These are phyloP conservation scores for Zaprionus bogoriensis DNA, from an alignment of 2,888 invertebrate genomes.

Conservation along the genomic window DNA sequence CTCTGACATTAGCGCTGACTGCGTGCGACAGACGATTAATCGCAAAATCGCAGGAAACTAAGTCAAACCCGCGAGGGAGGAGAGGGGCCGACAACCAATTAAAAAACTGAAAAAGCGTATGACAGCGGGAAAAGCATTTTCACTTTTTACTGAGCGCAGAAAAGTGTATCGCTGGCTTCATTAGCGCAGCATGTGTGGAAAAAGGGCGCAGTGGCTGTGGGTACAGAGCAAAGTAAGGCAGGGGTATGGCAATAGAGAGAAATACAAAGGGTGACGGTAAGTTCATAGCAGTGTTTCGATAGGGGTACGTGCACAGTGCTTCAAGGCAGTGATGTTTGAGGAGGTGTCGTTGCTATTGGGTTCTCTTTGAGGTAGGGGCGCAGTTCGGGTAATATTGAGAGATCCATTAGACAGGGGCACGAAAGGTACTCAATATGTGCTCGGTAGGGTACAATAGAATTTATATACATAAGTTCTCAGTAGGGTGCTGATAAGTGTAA, in stretches of 20 bases:
- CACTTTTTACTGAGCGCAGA: neutral
- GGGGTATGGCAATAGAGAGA: neutral
- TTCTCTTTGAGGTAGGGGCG: too few relatives aligned
- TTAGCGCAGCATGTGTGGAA: constrained; percentile 16
- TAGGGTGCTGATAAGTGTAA: neutral
- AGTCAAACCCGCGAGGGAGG: neutral
- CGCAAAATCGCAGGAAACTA: constrained; percentile 6
- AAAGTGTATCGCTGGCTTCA: neutral
- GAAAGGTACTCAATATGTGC: neutral
- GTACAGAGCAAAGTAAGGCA: neutral
- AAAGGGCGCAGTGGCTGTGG: neutral
- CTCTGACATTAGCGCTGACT: constrained; percentile 59
- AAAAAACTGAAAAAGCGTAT: constrained; percentile 36
- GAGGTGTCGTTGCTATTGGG: too few relatives aligned
- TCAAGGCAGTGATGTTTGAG: too few relatives aligned
- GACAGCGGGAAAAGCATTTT: constrained; percentile 51
- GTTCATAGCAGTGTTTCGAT: too few relatives aligned
- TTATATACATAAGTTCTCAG: too few relatives aligned
- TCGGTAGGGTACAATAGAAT: too few relatives aligned
- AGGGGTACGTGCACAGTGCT: neutral
- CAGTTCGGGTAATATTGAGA: too few relatives aligned
- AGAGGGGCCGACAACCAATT: constrained; percentile 24
- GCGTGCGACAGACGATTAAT: constrained; percentile 69
- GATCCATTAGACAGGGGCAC: fast-evolving
- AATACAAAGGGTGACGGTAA: too few relatives aligned